These are phyloP conservation scores for Callospermophilus lateralis DNA, from an alignment of 2,113 vertebrate species.

Conservation along the genomic window DNA sequence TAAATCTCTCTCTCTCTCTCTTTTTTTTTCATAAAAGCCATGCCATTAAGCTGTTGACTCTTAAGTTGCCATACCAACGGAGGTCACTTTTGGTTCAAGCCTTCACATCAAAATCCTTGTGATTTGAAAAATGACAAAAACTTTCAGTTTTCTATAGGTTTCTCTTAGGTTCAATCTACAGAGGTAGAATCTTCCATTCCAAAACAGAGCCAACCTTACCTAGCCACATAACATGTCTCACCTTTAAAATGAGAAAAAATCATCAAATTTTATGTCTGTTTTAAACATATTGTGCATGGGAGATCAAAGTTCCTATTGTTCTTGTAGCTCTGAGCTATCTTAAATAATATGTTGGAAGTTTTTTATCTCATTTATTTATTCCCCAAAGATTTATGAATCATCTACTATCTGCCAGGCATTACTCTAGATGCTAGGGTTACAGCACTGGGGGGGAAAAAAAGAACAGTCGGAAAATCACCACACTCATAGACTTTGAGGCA, in stretches of 20 bases:
- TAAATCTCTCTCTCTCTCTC: neutral
- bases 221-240: neutral
- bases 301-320: neutral
- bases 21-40: constrained; percentile 66
- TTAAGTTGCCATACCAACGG: neutral
- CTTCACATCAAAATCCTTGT: constrained; percentile 11
- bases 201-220: neutral
- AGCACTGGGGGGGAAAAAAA: neutral
- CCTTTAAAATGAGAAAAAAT: neutral
- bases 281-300: neutral
- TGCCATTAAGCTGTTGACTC: constrained; percentile 37
- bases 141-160: neutral
- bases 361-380: constrained; percentile 29
- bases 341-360: neutral
- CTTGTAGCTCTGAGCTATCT: neutral
- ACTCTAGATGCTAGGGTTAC: neutral
- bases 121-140: constrained; percentile 32
- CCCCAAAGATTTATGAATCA: neutral
- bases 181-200: neutral
- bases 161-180: neutral
- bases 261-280: neutral
- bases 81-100: constrained; percentile 36
- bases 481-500: neutral
- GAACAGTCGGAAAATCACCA: neutral
- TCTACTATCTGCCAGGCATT: neutral